These are phyloP conservation scores for Pseudomyrmex pallidus DNA, from an alignment of 1,140 invertebrate species.

Conservation along the genomic window DNA sequence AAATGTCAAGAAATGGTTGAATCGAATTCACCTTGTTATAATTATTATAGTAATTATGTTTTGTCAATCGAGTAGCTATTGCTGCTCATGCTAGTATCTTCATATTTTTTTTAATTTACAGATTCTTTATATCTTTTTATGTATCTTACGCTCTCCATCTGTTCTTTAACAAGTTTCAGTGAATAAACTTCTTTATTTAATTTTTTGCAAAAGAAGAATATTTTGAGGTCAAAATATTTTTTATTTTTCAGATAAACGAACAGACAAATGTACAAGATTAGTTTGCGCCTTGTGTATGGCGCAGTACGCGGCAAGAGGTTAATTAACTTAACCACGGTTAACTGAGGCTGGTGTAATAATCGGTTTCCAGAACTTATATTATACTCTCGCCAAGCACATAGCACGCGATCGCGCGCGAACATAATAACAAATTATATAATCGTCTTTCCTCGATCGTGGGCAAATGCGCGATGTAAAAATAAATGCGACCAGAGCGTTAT, in stretches of 20 bases:
- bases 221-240: background rate
- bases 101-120: no score
- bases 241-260: background rate
- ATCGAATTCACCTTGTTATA: no score
- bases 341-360: slow-evolving; percentile 19
- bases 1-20: slow-evolving; percentile 29
- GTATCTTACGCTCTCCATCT: background rate
- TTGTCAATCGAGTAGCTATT: background rate
- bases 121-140: no score
- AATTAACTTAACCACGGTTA: slow-evolving; percentile 37
- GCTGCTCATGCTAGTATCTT: no score
- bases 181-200: background rate
- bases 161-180: background rate
- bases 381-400: slow-evolving; percentile 18
- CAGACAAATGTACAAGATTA: background rate
- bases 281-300: slow-evolving; percentile 9
- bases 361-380: background rate
- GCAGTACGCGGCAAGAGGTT: background rate
- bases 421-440: slow-evolving; percentile 64
- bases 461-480: slow-evolving; percentile 42
- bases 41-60: background rate
- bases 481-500: slow-evolving; percentile 9
- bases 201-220: background rate
- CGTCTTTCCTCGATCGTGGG: slow-evolving; percentile 39
- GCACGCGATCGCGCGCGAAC: slow-evolving; percentile 43